phyloP scores from a whole-genome alignment of 2,113 vertebrate species.

The Sinocyclocheilus anophthalmus region DNA sequence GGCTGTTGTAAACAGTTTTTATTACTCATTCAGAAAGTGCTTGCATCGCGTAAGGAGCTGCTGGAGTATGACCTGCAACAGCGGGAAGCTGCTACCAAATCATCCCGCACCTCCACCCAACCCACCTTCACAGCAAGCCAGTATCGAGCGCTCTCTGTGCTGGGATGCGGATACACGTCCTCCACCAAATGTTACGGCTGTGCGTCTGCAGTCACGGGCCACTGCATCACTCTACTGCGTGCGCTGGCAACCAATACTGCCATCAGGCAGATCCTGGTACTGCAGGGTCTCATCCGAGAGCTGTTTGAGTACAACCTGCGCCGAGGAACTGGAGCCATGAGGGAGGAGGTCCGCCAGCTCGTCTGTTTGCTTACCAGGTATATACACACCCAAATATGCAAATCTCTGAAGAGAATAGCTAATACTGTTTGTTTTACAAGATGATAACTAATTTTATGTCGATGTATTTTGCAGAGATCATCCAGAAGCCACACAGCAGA shows the following conservation, averaged over 20 bases:
- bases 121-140: conserved; percentile 96
- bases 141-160: conserved; percentile 91
- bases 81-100: conserved; percentile 93
- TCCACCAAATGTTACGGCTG: conserved; percentile 98
- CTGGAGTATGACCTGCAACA: conserved; percentile 97
- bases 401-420: background rate
- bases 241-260: conserved; percentile 94
- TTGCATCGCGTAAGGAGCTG: conserved; percentile 96
- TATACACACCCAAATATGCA: background rate
- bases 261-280: conserved; percentile 93
- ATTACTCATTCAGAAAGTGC: conserved; percentile 85
- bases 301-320: conserved; percentile 96
- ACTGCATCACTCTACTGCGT: conserved; percentile 93
- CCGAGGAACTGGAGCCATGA: conserved; percentile 87
- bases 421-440: background rate
- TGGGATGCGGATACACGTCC: conserved; percentile 95
- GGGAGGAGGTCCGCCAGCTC: conserved; percentile 95
- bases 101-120: conserved; percentile 84
- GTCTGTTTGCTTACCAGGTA: conserved; percentile 97
- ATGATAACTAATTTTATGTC: background rate
- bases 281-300: conserved; percentile 95
- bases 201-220: conserved; percentile 93
- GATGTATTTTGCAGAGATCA: conserved; percentile 82
- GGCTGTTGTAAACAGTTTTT: background rate
- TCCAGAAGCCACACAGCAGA: conserved; percentile 95